Evolutionary conservation across 2,888 invertebrate species (phyloP).

Genomic region (Drosophila mimetica): DNA sequence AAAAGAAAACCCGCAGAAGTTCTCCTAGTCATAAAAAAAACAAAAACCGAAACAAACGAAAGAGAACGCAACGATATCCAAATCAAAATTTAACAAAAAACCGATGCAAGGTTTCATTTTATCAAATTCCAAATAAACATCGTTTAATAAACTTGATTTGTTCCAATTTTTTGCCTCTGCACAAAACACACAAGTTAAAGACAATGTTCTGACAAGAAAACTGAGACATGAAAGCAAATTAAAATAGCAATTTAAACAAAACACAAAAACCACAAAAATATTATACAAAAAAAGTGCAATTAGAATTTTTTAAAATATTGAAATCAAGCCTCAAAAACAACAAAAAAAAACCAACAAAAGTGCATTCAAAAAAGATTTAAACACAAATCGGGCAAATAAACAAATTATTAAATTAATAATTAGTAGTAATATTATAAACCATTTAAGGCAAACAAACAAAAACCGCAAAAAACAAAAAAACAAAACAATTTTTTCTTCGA

Average conservation of each 20-base stretch:
- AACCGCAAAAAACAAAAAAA: conserved; percentile 35
- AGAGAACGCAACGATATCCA: conserved; percentile 12
- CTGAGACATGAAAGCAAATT: conserved; percentile 22
- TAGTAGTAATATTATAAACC: conserved; percentile 53
- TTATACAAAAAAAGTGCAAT: conserved; percentile 73
- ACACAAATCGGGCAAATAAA: conserved; percentile 48
- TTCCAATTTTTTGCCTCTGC: conserved; percentile 2
- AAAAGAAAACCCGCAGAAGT: conserved; percentile 9
- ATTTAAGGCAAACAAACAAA: conserved; percentile 38
- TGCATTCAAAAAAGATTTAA: conserved; percentile 64
- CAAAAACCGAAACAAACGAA: conserved; percentile 10
- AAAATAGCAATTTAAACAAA: conserved; percentile 35
- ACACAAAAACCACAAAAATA: conserved; percentile 45
- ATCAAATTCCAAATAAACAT: neutral
- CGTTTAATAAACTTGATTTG: neutral
- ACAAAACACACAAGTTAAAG: conserved; percentile 1
- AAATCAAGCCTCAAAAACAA: conserved; percentile 61
- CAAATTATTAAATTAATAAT: conserved; percentile 46
- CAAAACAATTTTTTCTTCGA: conserved; percentile 69
- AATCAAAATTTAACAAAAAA: conserved; percentile 1
- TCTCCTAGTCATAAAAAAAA: conserved; percentile 35
- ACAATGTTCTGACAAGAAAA: conserved; percentile 28
- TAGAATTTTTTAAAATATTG: conserved; percentile 74
- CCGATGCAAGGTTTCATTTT: conserved; percentile 23
- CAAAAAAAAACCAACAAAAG: conserved; percentile 58